Percentiles rank a stretch among this genome's conserved stretches.
Conservation (phyloP, 2,113 vertebrate species). For the Stegastes partitus region DNA sequence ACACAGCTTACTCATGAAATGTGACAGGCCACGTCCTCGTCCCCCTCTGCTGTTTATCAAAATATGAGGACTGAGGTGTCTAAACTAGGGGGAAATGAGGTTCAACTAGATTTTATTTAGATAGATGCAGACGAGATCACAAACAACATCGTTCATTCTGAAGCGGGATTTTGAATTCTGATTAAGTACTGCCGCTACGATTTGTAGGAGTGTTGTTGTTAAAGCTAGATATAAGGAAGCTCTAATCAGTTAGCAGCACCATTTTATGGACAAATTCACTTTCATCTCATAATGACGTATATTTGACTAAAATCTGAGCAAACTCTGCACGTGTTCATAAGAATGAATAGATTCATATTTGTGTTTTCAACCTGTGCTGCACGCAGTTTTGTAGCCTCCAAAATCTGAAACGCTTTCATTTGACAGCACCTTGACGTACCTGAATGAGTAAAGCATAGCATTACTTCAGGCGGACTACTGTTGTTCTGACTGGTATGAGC, state of each 20-base stretch:
- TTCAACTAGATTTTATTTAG: slow-evolving; percentile 20
- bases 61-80: slow-evolving; percentile 53
- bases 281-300: neutral
- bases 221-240: neutral
- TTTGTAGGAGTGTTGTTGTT: neutral
- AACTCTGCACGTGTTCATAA: neutral
- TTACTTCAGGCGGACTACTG: no score
- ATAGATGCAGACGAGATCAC: slow-evolving; percentile 15
- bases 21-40: slow-evolving; percentile 68
- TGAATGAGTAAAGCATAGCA: no score
- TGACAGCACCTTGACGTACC: no score
- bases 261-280: neutral
- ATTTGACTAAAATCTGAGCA: neutral
- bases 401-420: no score
- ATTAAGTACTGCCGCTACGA: neutral
- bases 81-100: slow-evolving; percentile 1
- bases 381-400: no score
- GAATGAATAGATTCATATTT: no score
- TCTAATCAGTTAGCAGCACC: no score
- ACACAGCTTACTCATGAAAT: slow-evolving; percentile 64
- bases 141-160: neutral
- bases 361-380: no score
- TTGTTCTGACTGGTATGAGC: no score
- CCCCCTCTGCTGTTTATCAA: slow-evolving; percentile 57
- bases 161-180: neutral